Evolutionary conservation across 2,888 invertebrate genomes (phyloP), one percentile per base, ranked within the genome.

Genomic region (Lamproptera curius): DNA sequence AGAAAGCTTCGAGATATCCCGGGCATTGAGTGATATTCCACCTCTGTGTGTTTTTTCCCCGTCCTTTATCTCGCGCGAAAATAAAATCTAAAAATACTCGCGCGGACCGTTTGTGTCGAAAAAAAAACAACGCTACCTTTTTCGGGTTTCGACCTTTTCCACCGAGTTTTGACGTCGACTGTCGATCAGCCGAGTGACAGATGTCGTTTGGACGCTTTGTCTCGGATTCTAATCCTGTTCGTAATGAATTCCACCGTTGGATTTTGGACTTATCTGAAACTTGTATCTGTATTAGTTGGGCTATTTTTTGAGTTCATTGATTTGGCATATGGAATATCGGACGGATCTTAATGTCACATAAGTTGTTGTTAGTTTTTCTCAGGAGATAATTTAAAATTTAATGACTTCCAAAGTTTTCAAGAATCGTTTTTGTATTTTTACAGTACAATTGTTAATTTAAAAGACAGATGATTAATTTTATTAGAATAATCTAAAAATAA

Each of bases 1-100:
- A 72, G 76, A 79, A 79, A 79, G 76, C 82, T 78, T 81, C 74
- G 76, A 74, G 76, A 83, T 82, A 83, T 76, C 76, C 70, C 64
- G 62, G 63, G 69, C 75, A 70, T 70, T 72, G 79, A 82, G 73
- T 74, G 76, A 81, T 81, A 81, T 77, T 79, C 73, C 62, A 64
- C 58, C 63, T 60, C 61, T 67, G 62, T 61, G 65, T 31, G n/a
- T 31, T 31, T 31, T 31, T 11, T 31, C 6, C 31, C n/a, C 11
- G 31, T n/a, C 31, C 31, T 68, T 66, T 66, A 66, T 66, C 63
- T 62, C 54, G 50, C 57, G 46, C 34, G 42, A 43, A 51, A 48
- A 52, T 41, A 52, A 52, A 44, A 48, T 52, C 37, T 41, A 48
- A 52, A 56, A 57, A 58, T 61, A 55, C 50, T 59, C 55, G 58